Base-by-base conservation (phyloP, 2,113 vertebrate species). In the Platycercus adscitus region DNA sequence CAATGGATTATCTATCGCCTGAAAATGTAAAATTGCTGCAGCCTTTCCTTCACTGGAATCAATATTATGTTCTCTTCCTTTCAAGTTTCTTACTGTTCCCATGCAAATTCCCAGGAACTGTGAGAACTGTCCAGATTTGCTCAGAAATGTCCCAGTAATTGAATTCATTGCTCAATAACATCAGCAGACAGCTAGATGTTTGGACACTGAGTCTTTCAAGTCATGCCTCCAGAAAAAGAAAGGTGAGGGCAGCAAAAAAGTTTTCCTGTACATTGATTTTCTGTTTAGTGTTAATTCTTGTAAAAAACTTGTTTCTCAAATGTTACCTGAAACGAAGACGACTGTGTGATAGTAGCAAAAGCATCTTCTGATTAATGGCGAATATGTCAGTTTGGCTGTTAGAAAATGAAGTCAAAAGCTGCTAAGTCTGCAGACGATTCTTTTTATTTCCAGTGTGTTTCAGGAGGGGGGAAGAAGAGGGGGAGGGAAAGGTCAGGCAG, bases 161-260 rank as follows among this genome's bases (percentile, higher is more conserved):
- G 31, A 65, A 85, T 70, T 43, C 2, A 39, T 29, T 81, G 23
- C 12, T 37, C 26, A 47, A 4, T 80, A 70, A 18, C 33, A 58
- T 9, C 35, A 71, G 50, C 28, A 58, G 53, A 14, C 56, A 24
- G 56, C 56, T 13, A 64, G 26, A 21, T 39, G 23, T 71, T 70
- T 65, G 29, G 55, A 60, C 37, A 8, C 19, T 18, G 19, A 46
- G 10, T 47, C 10, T 80, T 81, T 39, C 39, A 64, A 77, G 9
- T 49, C 8, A 44, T 39, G 19, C 14, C 41, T 76, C 24, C 6
- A 58, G 58, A 58, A 79, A 41, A 21, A 31, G 26, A 52, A 33
- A 55, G 9, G 13, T 39, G 25, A 10, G 4, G 20, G 6, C 14
- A 52, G 17, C 0, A 3, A 35, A 55, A 47, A 39, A 17, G 1